phyloP scores from a whole-genome alignment of 2,888 invertebrate genomes.

The Callosobruchus maculatus region DNA sequence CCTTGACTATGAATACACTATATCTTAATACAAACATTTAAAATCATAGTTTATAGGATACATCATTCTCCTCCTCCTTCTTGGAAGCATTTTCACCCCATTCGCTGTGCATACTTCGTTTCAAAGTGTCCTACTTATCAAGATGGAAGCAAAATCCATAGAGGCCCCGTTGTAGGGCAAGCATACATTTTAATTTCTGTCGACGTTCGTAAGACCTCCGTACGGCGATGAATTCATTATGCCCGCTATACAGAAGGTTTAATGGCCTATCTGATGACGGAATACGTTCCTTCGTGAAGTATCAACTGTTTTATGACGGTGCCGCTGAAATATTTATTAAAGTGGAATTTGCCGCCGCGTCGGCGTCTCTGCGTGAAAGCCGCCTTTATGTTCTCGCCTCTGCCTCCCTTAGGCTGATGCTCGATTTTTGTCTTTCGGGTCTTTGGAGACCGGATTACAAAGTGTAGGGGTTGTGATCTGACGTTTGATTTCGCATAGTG shows the following conservation, averaged over 20 bases:
- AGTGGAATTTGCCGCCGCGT: neutral
- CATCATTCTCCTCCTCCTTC: too few relatives aligned
- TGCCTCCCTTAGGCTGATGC: neutral
- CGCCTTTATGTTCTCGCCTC: neutral
- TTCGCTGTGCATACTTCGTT: too few relatives aligned
- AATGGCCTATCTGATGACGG: conserved; percentile 35
- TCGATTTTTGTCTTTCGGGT: neutral
- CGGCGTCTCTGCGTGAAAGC: neutral
- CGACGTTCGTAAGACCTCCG: conserved; percentile 21
- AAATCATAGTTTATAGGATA: too few relatives aligned
- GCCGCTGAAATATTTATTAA: conserved; percentile 16
- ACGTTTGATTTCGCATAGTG: neutral
- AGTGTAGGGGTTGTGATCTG: neutral
- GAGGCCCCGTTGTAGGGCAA: neutral
- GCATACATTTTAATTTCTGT: conserved; percentile 22
- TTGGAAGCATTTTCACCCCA: too few relatives aligned
- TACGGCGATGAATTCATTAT: conserved; percentile 29
- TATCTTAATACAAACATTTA: too few relatives aligned
- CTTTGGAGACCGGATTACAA: neutral
- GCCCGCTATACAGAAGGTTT: conserved; percentile 26
- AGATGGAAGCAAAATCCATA: conserved; percentile 1
- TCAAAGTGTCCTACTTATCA: neutral
- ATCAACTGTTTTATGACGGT: conserved; percentile 12
- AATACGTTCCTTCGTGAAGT: conserved; percentile 19
- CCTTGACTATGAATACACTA: too few relatives aligned